Percentiles rank a stretch among this genome's conserved stretches.
phyloP scores from a whole-genome alignment of 2,113 vertebrate genomes.

The Copsychus sechellarum region DNA sequence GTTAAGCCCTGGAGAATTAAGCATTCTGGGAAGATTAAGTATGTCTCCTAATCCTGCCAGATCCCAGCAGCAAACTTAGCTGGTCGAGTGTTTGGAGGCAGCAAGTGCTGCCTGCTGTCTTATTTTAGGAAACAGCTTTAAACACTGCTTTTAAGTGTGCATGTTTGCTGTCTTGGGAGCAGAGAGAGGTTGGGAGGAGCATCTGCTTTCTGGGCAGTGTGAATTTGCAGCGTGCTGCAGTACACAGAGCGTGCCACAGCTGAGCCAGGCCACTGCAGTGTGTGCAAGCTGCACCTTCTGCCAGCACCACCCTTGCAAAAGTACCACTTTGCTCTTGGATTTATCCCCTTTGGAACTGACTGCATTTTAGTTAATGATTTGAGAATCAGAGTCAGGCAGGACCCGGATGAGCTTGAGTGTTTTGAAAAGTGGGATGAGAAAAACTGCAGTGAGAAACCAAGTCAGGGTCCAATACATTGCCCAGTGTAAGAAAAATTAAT shows the following conservation, averaged over 20 bases:
- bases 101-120: not conserved
- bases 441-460: not conserved
- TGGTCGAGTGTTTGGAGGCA: not conserved
- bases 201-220: not conserved
- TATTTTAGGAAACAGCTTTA: not conserved
- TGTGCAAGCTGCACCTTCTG: not conserved
- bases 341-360: not conserved
- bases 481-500: too few relatives aligned
- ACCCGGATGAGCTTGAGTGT: not conserved
- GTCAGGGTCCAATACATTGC: too few relatives aligned
- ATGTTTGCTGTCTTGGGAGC: not conserved
- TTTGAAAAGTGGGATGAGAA: not conserved
- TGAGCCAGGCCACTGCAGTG: rapidly evolving
- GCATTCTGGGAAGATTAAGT: not conserved
- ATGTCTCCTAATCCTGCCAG: not conserved
- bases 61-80: not conserved
- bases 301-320: not conserved
- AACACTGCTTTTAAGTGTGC: not conserved
- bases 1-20: not conserved
- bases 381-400: not conserved
- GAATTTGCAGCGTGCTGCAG: not conserved
- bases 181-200: not conserved
- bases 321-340: rapidly evolving
- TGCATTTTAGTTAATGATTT: not conserved
- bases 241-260: rapidly evolving